Evolutionary conservation across 2,888 invertebrate species (phyloP), one percentile per base, ranked within the genome.

Genomic region (Lasioglossum figueresi): DNA sequence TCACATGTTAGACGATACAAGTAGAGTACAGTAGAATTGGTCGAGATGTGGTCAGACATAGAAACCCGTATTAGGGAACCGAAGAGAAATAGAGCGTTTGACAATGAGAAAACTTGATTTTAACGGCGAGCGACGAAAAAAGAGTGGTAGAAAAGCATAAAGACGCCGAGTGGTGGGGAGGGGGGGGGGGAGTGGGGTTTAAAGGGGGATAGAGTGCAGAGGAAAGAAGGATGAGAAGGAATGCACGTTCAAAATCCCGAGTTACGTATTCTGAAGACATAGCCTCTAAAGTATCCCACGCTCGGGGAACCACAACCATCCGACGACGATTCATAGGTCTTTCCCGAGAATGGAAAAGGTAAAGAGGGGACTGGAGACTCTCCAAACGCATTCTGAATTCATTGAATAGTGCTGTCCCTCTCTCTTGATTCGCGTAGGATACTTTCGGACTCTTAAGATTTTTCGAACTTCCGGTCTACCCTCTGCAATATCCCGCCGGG

Each of bases 241-340:
- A 91, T 88, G 86, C 86, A 86, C 85, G 87, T 88, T 85, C 86
- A 88, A 93, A 93, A 93, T 93, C 93, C 92, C 86, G 84, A 90
- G 92, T 93, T 93, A 93, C 90, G 93, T 93, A 94, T 94, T 94
- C 93, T 91, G 86, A 66, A 88, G 88, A 92, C 93, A 93, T 92
- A 92, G 89, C 91, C 93, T 92, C 92, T 92, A 92, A 93, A 93
- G 91, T 92, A 89, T 90, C 87, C 89, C 91, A 88, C 87, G 86
- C 87, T 86, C 89, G 88, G 89, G 88, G 89, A 92, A 92, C 90
- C 91, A 91, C 92, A 90, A 91, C 90, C 91, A 91, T 92, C 92
- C 91, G 89, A 89, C 87, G 92, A 92, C 92, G 92, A 93, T 93
- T 93, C 93, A 93, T 93, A 91, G 89, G 91, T 91, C 91, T 92